A percentile compares a stretch with the other conserved stretches of the same genome.
These are phyloP conservation scores for Zaprionus nigranus DNA, from an alignment of 1,140 invertebrate species.

Conservation along the genomic window DNA sequence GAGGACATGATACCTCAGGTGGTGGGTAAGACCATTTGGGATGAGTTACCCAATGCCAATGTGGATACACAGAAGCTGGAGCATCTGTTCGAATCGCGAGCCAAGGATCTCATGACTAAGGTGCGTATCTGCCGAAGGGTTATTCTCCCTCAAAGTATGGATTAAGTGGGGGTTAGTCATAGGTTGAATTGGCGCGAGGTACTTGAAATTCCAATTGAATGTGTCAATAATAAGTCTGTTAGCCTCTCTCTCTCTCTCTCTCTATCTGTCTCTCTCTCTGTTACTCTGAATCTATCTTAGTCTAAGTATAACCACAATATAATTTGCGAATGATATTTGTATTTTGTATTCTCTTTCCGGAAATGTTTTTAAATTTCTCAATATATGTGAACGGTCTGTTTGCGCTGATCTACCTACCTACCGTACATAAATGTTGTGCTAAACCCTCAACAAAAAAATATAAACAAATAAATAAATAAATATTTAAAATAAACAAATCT, in stretches of 20 bases:
- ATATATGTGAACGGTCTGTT: constrained; percentile 74
- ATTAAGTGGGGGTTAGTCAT: background rate
- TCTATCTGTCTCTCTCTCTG: background rate
- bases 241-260: background rate
- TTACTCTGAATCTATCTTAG: constrained; percentile 22
- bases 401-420: constrained; percentile 39
- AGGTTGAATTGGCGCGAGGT: constrained; percentile 50
- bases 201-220: constrained; percentile 44
- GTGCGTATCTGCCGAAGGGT: constrained; percentile 85
- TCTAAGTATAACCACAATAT: constrained; percentile 53
- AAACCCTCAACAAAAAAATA: constrained; percentile 46
- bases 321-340: constrained; percentile 74
- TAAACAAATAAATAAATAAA: constrained; percentile 36
- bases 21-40: constrained; percentile 95
- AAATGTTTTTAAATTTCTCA: constrained; percentile 64
- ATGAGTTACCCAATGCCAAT: constrained; percentile 92
- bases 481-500: constrained; percentile 48
- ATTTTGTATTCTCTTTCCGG: constrained; percentile 67
- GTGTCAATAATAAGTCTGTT: constrained; percentile 57
- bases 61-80: constrained; percentile 97
- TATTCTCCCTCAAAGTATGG: background rate
- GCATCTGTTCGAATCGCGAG: constrained; percentile 98
- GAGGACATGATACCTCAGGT: constrained; percentile 92
- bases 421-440: constrained; percentile 74
- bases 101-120: constrained; percentile 98